A percentile compares a stretch with the other conserved stretches of the same genome.
These are phyloP conservation scores for Muraenolepis orangiensis DNA, from an alignment of 2,797 vertebrate genomes.

Conservation along the genomic window DNA sequence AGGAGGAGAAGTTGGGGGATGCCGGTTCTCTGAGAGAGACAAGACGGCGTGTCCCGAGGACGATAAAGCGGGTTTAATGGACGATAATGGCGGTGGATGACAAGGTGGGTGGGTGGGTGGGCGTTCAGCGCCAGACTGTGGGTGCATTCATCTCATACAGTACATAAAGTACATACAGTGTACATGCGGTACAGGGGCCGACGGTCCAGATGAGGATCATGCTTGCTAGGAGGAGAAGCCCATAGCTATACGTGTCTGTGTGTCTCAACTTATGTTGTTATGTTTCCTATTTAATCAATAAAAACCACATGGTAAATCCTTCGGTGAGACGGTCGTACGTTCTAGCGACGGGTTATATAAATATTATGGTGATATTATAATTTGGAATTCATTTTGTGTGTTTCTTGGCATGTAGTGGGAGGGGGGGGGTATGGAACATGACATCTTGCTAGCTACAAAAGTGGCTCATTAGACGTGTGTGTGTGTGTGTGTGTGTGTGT, in stretches of 20 bases:
- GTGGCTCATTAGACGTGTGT: no score
- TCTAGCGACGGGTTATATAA: slow-evolving; percentile 10
- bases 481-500: not conserved
- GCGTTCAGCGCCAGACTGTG: slow-evolving; percentile 23
- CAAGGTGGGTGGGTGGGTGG: not conserved
- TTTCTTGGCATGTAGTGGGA: not conserved
- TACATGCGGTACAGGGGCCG: not conserved
- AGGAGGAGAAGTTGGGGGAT: no score
- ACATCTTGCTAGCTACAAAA: not conserved
- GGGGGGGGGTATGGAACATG: not conserved
- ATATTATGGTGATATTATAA: not conserved
- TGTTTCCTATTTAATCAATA: slow-evolving; percentile 83
- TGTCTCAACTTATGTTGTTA: slow-evolving; percentile 69
- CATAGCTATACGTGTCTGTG: slow-evolving; percentile 59
- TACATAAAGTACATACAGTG: slow-evolving; percentile 13
- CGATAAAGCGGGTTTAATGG: slow-evolving; percentile 17
- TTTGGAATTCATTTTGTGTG: no score
- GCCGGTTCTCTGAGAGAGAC: no score
- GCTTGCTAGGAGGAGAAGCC: slow-evolving; percentile 63
- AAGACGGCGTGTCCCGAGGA: slow-evolving; percentile 25
- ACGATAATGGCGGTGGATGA: not conserved
- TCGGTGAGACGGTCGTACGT: not conserved
- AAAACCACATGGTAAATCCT: slow-evolving; percentile 43
- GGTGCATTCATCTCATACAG: slow-evolving; percentile 34
- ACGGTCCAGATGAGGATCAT: slow-evolving; percentile 39